Evolutionary conservation across 1,140 invertebrate genomes (phyloP).

Genomic region (Drosophila murphyi): DNA sequence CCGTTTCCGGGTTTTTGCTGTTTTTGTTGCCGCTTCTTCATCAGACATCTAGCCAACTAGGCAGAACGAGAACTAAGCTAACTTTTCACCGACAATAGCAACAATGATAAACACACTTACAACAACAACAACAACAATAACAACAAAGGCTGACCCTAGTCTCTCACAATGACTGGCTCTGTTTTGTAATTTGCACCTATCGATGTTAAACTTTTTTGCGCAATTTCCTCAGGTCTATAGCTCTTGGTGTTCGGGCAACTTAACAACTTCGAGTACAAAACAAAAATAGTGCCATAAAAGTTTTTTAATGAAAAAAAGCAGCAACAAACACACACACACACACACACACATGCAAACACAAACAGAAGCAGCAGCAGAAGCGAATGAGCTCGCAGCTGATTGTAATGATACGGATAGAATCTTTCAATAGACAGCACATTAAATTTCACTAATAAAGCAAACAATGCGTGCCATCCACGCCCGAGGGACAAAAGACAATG

Average conservation of each 20-base stretch:
- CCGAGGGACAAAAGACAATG: neutral
- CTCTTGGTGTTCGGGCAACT: neutral
- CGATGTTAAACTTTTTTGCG: slow-evolving; percentile 67
- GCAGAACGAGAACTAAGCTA: slow-evolving; percentile 36
- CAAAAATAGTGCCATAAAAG: slow-evolving; percentile 30
- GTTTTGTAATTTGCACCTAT: slow-evolving; percentile 81
- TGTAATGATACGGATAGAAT: slow-evolving; percentile 36
- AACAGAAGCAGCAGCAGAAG: no score
- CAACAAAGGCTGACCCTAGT: slow-evolving; percentile 20
- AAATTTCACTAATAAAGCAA: slow-evolving; percentile 81
- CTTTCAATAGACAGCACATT: slow-evolving; percentile 63
- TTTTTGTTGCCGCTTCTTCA: slow-evolving; percentile 26
- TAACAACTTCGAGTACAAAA: slow-evolving; percentile 22
- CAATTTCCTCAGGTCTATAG: slow-evolving; percentile 32
- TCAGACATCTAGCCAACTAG: slow-evolving; percentile 1
- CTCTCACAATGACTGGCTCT: slow-evolving; percentile 47
- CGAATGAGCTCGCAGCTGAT: neutral
- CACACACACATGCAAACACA: no score
- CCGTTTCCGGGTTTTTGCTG: slow-evolving; percentile 19
- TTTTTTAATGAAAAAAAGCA: slow-evolving; percentile 47
- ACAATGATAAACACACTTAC: slow-evolving; percentile 12
- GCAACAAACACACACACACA: no score
- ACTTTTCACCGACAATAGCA: slow-evolving; percentile 38
- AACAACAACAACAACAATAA: slow-evolving; percentile 7
- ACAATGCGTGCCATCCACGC: slow-evolving; percentile 63